A percentile compares a stretch with the other conserved stretches of the same genome.
Conservation (phyloP, 2,113 vertebrate genomes). For the Murina feae region DNA sequence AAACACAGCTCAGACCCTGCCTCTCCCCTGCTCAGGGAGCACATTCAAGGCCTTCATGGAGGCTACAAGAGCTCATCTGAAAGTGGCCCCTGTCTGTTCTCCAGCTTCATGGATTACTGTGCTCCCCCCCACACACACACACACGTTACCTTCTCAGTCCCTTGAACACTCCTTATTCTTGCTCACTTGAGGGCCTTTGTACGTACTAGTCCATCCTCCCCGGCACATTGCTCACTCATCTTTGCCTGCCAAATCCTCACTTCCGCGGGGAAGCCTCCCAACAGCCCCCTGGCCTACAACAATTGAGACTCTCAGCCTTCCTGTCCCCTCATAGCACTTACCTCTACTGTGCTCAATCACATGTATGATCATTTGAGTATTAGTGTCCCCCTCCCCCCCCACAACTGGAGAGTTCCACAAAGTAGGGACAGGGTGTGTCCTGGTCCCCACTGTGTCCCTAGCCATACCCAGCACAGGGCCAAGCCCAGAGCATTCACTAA, state of each 20-base stretch:
- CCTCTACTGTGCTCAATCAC: neutral
- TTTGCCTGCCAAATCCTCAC: neutral
- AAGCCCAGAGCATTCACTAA: neutral
- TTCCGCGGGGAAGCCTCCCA: neutral
- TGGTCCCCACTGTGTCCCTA: neutral
- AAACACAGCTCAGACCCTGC: neutral
- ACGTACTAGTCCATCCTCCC: too few relatives aligned
- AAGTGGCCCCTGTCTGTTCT: neutral
- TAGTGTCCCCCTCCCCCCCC: neutral
- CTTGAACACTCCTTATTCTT: neutral
- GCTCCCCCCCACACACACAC: too few relatives aligned
- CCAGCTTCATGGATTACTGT: neutral
- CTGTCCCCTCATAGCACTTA: neutral
- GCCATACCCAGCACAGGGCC: neutral
- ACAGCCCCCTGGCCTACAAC: neutral
- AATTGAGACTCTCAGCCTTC: neutral
- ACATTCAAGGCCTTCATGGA: neutral
- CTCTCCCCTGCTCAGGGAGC: neutral
- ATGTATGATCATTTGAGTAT: neutral
- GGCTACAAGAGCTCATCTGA: neutral
- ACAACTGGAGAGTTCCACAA: neutral
- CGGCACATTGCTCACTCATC: neutral
- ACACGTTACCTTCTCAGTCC: neutral
- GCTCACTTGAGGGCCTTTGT: neutral
- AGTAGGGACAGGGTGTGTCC: neutral